A percentile compares a stretch with the other conserved stretches of the same genome.
These are phyloP conservation scores for Osmoderma eremita DNA, from an alignment of 2,888 invertebrate species.

Conservation along the genomic window DNA sequence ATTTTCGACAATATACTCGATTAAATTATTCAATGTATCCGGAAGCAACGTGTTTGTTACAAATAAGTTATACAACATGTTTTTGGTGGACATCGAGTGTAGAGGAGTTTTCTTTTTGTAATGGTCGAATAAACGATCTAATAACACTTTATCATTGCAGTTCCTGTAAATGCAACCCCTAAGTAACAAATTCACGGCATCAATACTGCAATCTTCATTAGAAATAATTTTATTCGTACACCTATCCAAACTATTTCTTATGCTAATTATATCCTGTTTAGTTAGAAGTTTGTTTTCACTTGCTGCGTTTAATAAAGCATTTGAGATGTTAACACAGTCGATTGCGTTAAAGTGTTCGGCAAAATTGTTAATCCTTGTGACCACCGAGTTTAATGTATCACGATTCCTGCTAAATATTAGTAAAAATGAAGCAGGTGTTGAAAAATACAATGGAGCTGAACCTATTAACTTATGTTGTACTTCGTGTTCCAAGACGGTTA, in stretches of 20 bases:
- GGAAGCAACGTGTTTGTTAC: slow-evolving; percentile 63
- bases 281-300: slow-evolving; percentile 46
- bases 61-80: slow-evolving; percentile 62
- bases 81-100: slow-evolving; percentile 64
- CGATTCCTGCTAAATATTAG: slow-evolving; percentile 62
- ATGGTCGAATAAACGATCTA: slow-evolving; percentile 59
- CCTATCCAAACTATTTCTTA: slow-evolving; percentile 54
- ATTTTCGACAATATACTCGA: slow-evolving; percentile 63
- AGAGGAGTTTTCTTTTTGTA: slow-evolving; percentile 58
- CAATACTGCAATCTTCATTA: slow-evolving; percentile 20
- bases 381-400: slow-evolving; percentile 58
- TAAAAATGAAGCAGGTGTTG: slow-evolving; percentile 62
- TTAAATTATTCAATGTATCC: slow-evolving; percentile 63
- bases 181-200: slow-evolving; percentile 50
- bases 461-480: slow-evolving; percentile 58
- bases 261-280: slow-evolving; percentile 27
- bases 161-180: slow-evolving; percentile 54
- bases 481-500: slow-evolving; percentile 58
- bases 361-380: slow-evolving; percentile 61
- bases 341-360: slow-evolving; percentile 60
- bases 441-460: slow-evolving; percentile 62
- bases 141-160: slow-evolving; percentile 58
- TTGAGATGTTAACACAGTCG: slow-evolving; percentile 64
- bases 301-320: slow-evolving; percentile 61
- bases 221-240: slow-evolving; percentile 57